Base-by-base conservation (phyloP, 2,113 vertebrate species). In the Paedocypris sp. region DNA sequence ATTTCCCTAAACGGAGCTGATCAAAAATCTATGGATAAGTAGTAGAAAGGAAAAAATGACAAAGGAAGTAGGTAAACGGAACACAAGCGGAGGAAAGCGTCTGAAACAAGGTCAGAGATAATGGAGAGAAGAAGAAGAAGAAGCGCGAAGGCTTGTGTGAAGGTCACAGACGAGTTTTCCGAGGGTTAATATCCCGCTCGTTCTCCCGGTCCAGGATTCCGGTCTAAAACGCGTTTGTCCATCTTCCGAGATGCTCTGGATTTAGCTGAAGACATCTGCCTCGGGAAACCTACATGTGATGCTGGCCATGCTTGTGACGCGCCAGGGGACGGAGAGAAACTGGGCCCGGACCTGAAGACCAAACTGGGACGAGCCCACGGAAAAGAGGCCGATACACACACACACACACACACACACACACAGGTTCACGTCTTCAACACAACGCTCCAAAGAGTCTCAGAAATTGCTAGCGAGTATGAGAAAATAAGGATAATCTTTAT, bases 351-450 rank as follows among this genome's bases (percentile, higher is more conserved):
- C 19, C 23, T 20, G 35, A 16, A 35, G 48, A 9, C 7, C 36
- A 36, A 63, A 46, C n/a, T 63, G 20, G 61, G 60, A 31, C 60
- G 10, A 33, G 41, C 38, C 7, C 22, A 8, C 48, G 33, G 49
- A 54, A 63, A 54, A 8, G 20, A 63, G 61, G 49, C 9, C 49
- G 54, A 33, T 41, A n/a, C n/a, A n/a, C n/a, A n/a, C n/a, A n/a
- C n/a, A n/a, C n/a, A n/a, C n/a, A n/a, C n/a, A n/a, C n/a, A n/a
- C n/a, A n/a, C n/a, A n/a, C n/a, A n/a, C n/a, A n/a, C n/a, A n/a
- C n/a, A n/a, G n/a, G n/a, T n/a, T n/a, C n/a, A n/a, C n/a, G n/a
- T n/a, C n/a, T n/a, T n/a, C n/a, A n/a, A n/a, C n/a, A n/a, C n/a
- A n/a, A n/a, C n/a, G n/a, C n/a, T n/a, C n/a, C n/a, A n/a, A n/a